Conservation (phyloP, 37 sponge, comb jelly and placozoan species). For the Bolinopsis microptera region DNA sequence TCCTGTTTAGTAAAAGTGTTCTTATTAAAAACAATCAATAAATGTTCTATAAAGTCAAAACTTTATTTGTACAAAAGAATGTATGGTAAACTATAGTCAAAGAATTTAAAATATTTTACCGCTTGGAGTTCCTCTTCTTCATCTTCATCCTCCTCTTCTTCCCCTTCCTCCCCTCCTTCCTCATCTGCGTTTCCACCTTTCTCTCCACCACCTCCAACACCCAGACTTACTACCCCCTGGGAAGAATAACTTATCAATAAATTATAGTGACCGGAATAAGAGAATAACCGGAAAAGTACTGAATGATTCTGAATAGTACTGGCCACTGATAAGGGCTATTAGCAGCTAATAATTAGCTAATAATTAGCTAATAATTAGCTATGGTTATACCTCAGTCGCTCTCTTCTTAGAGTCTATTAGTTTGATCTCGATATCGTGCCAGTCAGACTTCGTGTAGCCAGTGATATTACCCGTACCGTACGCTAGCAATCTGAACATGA, state of each 20-base stretch:
- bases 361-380: no score
- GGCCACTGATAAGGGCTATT: no score
- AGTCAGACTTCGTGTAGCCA: conserved; percentile 56
- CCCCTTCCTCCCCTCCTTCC: background rate
- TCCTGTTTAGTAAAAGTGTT: background rate
- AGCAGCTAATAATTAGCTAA: no score
- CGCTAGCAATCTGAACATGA: background rate
- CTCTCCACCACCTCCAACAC: conserved; percentile 56
- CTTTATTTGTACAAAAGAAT: background rate
- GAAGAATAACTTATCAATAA: no score
- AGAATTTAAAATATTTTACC: no score
- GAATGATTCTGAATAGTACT: no score
- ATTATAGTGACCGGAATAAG: no score
- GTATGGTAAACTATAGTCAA: background rate
- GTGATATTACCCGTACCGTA: conserved; percentile 53
- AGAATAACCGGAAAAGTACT: no score
- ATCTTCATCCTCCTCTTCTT: conserved; percentile 23
- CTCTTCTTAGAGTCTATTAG: conserved; percentile 52
- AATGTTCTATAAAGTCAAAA: background rate
- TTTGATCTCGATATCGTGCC: conserved; percentile 61
- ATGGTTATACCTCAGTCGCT: conserved; percentile 33
- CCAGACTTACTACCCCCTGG: conserved; percentile 3
- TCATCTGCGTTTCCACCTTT: background rate
- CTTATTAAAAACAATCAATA: background rate
- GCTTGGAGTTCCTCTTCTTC: conserved; percentile 49